These are phyloP conservation scores for Drosophila mulleri DNA, from an alignment of 2,888 invertebrate species.

Conservation along the genomic window DNA sequence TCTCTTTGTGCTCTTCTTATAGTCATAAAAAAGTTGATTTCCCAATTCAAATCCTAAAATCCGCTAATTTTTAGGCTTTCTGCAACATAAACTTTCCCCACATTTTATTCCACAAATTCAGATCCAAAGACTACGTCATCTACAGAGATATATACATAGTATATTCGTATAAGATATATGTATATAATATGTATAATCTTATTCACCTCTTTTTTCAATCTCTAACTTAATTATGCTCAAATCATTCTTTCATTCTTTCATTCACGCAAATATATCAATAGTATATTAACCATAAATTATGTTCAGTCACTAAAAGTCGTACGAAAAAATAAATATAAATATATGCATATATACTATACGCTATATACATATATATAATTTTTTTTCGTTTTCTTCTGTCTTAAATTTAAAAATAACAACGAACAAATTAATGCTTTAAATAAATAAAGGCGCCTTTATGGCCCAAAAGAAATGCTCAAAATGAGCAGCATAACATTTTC, in stretches of 20 bases:
- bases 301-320: slow-evolving; percentile 72
- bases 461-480: slow-evolving; percentile 35
- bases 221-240: slow-evolving; percentile 18
- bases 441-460: slow-evolving; percentile 61
- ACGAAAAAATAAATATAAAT: slow-evolving; percentile 23
- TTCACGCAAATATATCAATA: slow-evolving; percentile 36
- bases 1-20: neutral
- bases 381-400: slow-evolving; percentile 13
- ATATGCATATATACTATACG: slow-evolving; percentile 14
- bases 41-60: neutral
- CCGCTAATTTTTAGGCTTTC: neutral
- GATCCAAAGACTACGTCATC: slow-evolving; percentile 17
- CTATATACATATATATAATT: neutral
- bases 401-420: slow-evolving; percentile 67
- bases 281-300: slow-evolving; percentile 70
- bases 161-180: neutral
- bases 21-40: no score
- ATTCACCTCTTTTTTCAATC: slow-evolving; percentile 1
- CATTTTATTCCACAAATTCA: slow-evolving; percentile 4
- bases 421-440: slow-evolving; percentile 75
- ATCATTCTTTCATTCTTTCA: neutral
- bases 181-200: no score
- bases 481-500: slow-evolving; percentile 27
- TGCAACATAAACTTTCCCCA: neutral
- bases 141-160: neutral